Base-by-base conservation (phyloP, 2,797 vertebrate species). In the Rhinatrema bivittatum region DNA sequence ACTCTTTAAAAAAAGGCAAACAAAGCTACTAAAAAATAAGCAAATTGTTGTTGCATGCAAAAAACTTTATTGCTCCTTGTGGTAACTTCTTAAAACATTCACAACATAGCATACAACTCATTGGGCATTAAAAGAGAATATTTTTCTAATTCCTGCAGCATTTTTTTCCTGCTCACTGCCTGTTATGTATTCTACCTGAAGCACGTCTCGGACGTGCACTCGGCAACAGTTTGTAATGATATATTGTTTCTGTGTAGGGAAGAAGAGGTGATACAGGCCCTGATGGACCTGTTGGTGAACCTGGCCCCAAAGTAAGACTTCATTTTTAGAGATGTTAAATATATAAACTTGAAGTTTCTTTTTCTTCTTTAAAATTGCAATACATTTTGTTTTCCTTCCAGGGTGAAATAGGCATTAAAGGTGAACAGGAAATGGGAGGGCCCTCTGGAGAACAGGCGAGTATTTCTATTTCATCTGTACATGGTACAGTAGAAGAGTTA, bases 361-460 rank as follows among this genome's bases (percentile, higher is more conserved):
- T n/a, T n/a, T n/a, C n/a, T 29, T 2, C 27, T 42, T 52, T 45
- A 5, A 12, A 27, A 45, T n/a, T 6, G 30, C 17, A 29, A 18
- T 24, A 3, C 2, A 25, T 38, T 33, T 16, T 32, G 7, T 14
- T 58, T 41, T 56, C 25, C 25, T 54, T 41, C 39, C 47, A 88
- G 78, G 88, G 72, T 10, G 54, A 79, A 41, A 5, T 46, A 10
- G 72, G 71, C 56, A 72, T 80, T 61, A 77, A 82, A 76, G 76
- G 76, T 38, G 74, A 87, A 42, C 85, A 84, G 55, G 72, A 72
- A 63, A 66, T 62, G 63, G 80, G 66, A 70, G 86, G 72, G 52
- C 56, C 70, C 25, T 29, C 42, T 47, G 70, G 79, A 52, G 68
- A 55, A 55, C 47, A 53, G 75, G 83, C n/a, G n/a, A n/a, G n/a